Evolutionary conservation across 2,888 invertebrate genomes (phyloP).

Genomic region (Cyclophora albipunctata): DNA sequence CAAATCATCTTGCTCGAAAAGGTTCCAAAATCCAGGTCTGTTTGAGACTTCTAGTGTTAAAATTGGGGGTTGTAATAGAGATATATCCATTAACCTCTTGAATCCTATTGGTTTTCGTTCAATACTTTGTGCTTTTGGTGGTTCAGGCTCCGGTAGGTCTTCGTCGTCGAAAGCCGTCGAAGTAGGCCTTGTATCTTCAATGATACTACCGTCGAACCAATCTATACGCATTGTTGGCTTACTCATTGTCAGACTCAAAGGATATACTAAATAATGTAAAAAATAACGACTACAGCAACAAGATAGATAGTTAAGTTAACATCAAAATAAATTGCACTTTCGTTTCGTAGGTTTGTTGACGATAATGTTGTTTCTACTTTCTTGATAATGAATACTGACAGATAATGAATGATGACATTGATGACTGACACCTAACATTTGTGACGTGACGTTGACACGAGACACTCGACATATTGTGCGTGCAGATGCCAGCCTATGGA

Average conservation of each 20-base stretch:
- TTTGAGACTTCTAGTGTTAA: slow-evolving; percentile 58
- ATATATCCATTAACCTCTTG: slow-evolving; percentile 57
- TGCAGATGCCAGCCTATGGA: no score
- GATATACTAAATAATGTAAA: no score
- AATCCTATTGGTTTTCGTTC: slow-evolving; percentile 65
- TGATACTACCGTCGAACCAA: slow-evolving; percentile 67
- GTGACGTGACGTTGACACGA: no score
- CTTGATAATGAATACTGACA: no score
- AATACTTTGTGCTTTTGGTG: slow-evolving; percentile 29
- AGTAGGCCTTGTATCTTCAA: slow-evolving; percentile 39
- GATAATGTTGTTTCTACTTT: no score
- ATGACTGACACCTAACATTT: no score
- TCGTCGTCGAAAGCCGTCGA: slow-evolving; percentile 41
- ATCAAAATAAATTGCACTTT: no score
- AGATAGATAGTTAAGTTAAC: no score
- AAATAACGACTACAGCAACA: no score
- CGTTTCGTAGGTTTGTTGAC: no score
- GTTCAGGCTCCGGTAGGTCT: slow-evolving; percentile 29
- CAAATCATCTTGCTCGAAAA: slow-evolving; percentile 49
- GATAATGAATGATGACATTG: no score
- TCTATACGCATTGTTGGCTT: slow-evolving; percentile 58
- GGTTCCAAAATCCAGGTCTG: slow-evolving; percentile 60
- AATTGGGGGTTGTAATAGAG: slow-evolving; percentile 48
- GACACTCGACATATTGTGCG: no score
- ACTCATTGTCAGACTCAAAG: slow-evolving; percentile 30